phyloP scores from a whole-genome alignment of 2,113 vertebrate genomes.

The Halichoeres trimaculatus region DNA sequence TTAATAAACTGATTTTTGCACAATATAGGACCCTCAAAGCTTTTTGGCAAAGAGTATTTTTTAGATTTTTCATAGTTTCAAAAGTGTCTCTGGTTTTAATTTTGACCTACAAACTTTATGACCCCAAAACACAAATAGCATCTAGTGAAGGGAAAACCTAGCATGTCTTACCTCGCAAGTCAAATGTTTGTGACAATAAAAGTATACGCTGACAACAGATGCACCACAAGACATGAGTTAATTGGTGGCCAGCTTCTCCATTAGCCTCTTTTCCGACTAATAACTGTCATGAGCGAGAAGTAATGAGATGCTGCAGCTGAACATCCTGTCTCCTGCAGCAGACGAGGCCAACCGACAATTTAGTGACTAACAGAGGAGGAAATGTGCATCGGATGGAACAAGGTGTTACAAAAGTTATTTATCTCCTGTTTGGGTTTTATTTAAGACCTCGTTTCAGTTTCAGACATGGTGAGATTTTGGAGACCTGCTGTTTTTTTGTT shows the following conservation, averaged over 20 bases:
- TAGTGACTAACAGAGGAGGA: background rate
- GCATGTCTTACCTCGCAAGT: background rate
- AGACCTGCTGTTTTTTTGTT: background rate
- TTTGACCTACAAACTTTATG: background rate
- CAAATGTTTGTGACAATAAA: background rate
- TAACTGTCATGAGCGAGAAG: background rate
- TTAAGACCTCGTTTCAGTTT: background rate
- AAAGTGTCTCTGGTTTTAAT: too few relatives aligned
- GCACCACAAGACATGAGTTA: background rate
- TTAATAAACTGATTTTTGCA: too few relatives aligned
- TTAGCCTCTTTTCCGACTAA: background rate
- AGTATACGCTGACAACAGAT: background rate
- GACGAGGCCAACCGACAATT: background rate
- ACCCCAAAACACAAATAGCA: background rate
- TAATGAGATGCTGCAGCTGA: background rate
- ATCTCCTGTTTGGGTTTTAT: background rate
- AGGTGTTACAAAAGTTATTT: background rate
- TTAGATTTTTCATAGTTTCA: too few relatives aligned
- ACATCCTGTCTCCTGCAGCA: background rate
- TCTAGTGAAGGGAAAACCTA: background rate
- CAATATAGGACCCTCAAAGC: too few relatives aligned
- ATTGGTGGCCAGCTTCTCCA: background rate
- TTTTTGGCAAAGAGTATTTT: background rate
- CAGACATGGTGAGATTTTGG: background rate
- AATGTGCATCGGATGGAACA: background rate